Evolutionary conservation across 2,888 invertebrate species (phyloP).

Genomic region (Dolichomitus sp.): DNA sequence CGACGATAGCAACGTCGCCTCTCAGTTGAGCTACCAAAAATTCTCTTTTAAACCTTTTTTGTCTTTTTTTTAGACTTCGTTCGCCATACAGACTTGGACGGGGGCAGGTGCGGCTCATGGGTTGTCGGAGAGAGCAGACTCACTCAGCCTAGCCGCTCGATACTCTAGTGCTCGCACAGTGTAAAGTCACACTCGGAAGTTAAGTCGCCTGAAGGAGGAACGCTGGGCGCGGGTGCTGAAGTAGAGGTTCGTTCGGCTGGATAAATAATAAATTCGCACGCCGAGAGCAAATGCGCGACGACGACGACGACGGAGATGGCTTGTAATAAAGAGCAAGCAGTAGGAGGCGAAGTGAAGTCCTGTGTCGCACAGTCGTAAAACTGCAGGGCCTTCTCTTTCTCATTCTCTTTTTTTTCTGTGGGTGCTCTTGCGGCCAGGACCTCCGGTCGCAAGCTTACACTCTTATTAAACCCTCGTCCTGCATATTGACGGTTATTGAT

Average conservation of each 20-base stretch:
- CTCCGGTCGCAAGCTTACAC: conserved; percentile 74
- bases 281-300: conserved; percentile 63
- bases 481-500: conserved; percentile 84
- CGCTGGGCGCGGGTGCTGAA: conserved; percentile 57
- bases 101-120: background rate
- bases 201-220: conserved; percentile 70
- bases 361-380: conserved; percentile 84
- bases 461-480: conserved; percentile 82
- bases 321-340: conserved; percentile 81
- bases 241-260: conserved; percentile 78
- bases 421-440: conserved; percentile 68
- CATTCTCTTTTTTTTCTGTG: background rate
- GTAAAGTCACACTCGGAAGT: conserved; percentile 71
- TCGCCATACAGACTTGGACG: conserved; percentile 7
- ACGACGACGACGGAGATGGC: conserved; percentile 71
- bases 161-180: conserved; percentile 48
- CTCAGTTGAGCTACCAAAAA: conserved; percentile 20
- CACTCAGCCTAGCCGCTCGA: conserved; percentile 16
- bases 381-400: conserved; percentile 72
- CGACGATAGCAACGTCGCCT: conserved; percentile 14
- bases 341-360: conserved; percentile 83
- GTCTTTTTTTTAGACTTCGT: conserved; percentile 20
- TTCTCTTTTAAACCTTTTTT: conserved; percentile 14
- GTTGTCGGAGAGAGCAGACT: background rate
- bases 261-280: conserved; percentile 84